phyloP scores from a whole-genome alignment of 1,140 invertebrate genomes.

The Capitella teleta region DNA sequence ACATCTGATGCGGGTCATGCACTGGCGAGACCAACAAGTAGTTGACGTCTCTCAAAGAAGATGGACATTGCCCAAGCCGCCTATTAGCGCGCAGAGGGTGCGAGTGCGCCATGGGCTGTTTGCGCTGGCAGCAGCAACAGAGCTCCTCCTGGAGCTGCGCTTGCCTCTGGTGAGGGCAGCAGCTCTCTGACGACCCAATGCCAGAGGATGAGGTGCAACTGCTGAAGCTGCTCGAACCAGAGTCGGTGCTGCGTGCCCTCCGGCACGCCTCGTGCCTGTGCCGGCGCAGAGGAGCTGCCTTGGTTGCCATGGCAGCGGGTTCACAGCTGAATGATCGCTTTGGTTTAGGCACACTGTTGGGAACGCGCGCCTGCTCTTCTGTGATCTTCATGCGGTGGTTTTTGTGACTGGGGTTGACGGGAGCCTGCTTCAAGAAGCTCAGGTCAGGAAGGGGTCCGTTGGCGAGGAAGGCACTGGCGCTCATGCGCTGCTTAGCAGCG shows the following conservation, averaged over 20 bases:
- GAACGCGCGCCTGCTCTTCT: neutral
- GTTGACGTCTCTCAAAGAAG: no score
- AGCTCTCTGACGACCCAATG: no score
- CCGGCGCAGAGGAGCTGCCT: no score
- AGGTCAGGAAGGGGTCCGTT: conserved; percentile 10
- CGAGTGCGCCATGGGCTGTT: no score
- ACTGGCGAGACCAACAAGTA: no score
- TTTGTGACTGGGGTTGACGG: neutral
- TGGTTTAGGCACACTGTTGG: neutral
- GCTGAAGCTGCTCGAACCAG: conserved; percentile 4
- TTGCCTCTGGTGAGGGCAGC: no score
- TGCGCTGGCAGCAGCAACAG: no score
- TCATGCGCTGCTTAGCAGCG: no score
- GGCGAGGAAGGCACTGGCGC: conserved; percentile 1
- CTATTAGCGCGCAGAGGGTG: no score
- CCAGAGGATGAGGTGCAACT: conserved; percentile 11
- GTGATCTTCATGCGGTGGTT: neutral
- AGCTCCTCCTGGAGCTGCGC: neutral
- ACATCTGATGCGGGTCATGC: no score
- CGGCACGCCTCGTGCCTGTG: neutral
- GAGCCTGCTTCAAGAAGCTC: conserved; percentile 10
- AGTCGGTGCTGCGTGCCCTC: neutral
- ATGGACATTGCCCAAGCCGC: no score
- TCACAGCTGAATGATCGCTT: neutral
- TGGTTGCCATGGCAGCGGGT: no score